Evolutionary conservation across 2,113 vertebrate species (phyloP).

Genomic region (Plectropomus leopardus): DNA sequence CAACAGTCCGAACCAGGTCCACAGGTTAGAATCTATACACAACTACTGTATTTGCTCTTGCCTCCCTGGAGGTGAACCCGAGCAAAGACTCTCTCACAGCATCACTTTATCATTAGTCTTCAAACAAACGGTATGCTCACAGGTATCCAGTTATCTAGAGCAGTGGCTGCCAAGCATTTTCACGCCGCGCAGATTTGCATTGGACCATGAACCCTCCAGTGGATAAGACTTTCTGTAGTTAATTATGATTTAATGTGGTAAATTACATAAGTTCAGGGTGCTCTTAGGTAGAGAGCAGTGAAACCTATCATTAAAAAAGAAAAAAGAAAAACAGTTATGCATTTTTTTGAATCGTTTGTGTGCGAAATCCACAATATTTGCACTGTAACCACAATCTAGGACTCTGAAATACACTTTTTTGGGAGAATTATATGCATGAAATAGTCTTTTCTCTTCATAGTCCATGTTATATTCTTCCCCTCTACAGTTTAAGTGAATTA

Average conservation of each 20-base stretch:
- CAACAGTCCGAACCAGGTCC: neutral
- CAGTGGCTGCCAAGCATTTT: conserved; percentile 3
- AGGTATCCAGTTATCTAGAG: conserved; percentile 26
- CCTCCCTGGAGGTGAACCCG: neutral
- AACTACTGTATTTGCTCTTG: neutral
- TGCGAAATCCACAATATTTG: neutral
- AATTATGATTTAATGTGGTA: conserved; percentile 16
- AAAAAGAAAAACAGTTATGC: no score
- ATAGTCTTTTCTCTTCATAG: neutral
- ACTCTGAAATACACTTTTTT: neutral
- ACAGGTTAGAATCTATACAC: neutral
- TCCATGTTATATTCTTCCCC: no score
- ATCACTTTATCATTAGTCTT: conserved; percentile 31
- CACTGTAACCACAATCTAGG: neutral
- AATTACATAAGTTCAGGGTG: neutral
- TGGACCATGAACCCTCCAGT: conserved; percentile 16
- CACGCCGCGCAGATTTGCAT: conserved; percentile 14
- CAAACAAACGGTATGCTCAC: conserved; percentile 20
- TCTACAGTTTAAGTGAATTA: neutral
- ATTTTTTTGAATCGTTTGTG: neutral
- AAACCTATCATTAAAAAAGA: neutral
- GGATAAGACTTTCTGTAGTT: neutral
- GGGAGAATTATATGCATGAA: neutral
- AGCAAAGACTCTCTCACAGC: neutral
- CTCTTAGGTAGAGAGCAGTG: neutral